Evolutionary conservation across 2,888 invertebrate species (phyloP).

Genomic region (Tachina grossa): DNA sequence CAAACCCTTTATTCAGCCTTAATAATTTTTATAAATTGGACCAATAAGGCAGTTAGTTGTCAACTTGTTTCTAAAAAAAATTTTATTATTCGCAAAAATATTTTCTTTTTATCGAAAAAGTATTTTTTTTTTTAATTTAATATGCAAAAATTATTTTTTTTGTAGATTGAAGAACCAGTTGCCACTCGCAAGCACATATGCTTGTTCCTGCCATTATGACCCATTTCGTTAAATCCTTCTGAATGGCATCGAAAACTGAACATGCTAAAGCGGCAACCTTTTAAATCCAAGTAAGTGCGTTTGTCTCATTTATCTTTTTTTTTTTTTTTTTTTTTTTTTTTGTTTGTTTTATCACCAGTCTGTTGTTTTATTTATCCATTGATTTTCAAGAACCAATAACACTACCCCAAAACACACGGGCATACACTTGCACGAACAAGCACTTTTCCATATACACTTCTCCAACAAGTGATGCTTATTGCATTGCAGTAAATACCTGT

Average conservation of each 20-base stretch:
- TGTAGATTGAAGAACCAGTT: too few relatives aligned
- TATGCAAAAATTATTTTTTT: too few relatives aligned
- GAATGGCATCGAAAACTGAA: not conserved
- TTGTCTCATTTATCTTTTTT: slow-evolving; percentile 3
- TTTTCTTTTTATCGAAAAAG: too few relatives aligned
- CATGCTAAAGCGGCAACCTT: not conserved
- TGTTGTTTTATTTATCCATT: slow-evolving; percentile 61
- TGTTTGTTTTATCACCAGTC: slow-evolving; percentile 22
- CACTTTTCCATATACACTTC: not conserved
- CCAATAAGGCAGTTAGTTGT: too few relatives aligned
- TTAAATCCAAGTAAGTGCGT: not conserved
- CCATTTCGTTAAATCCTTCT: not conserved
- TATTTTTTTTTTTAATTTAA: too few relatives aligned
- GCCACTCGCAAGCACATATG: not conserved
- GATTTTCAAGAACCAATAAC: slow-evolving; percentile 48
- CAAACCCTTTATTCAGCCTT: too few relatives aligned
- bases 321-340: slow-evolving; percentile 13
- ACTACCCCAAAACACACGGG: slow-evolving; percentile 16
- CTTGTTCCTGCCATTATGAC: not conserved
- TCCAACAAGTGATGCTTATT: slow-evolving; percentile 52
- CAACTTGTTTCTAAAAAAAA: too few relatives aligned
- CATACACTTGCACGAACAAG: not conserved
- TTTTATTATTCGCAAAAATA: too few relatives aligned
- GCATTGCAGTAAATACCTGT: slow-evolving; percentile 37
- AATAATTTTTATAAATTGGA: too few relatives aligned